Base-by-base conservation (phyloP, 1,140 invertebrate genomes). In the Heliothis virescens region DNA sequence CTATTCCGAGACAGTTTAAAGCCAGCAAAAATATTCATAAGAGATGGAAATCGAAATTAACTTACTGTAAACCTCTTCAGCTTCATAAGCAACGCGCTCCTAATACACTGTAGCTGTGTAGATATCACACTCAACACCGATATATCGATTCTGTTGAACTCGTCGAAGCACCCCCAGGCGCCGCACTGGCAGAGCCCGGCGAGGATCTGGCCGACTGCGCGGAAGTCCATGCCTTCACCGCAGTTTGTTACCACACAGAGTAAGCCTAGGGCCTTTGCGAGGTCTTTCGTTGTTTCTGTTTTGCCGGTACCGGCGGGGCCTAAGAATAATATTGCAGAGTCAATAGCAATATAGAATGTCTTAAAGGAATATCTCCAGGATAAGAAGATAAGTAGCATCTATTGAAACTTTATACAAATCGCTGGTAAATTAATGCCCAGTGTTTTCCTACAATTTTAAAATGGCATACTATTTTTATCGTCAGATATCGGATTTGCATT, bases 221-320 rank as follows among this genome's bases (percentile, higher is more conserved):
- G 95, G 88, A 97, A 98, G 93, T 99, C 98, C 98, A 99, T 98
- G 15, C 97, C 97, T 94, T 99, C 98, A 0, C 98, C 97, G 91
- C 98, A 99, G 93, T 99, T 99, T 0, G 98, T 99, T 2, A 99
- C 98, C 34, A 99, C 96, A 89, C 98, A 99, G 0, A 99, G 94
- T 12, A 98, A 92, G 3, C 97, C 98, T 80, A 99, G 91, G 3
- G 98, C 97, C 94, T 98, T 98, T 0, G 98, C 98, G 62, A 99
- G 93, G 95, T 99, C 98, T 90, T 99, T 99, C 0, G 96, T 96
- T 0, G 98, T 98, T 94, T 99, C 98, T 0, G 98, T 99, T 95
- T 99, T 99, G 18, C 98, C 98, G 9, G 98, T 98, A 60, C 96
- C 97, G 67, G 97, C 96, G 0, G 97, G 96, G n/a, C 97, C 96